phyloP scores from a whole-genome alignment of 2,797 vertebrate species.

The Alosa sapidissima region DNA sequence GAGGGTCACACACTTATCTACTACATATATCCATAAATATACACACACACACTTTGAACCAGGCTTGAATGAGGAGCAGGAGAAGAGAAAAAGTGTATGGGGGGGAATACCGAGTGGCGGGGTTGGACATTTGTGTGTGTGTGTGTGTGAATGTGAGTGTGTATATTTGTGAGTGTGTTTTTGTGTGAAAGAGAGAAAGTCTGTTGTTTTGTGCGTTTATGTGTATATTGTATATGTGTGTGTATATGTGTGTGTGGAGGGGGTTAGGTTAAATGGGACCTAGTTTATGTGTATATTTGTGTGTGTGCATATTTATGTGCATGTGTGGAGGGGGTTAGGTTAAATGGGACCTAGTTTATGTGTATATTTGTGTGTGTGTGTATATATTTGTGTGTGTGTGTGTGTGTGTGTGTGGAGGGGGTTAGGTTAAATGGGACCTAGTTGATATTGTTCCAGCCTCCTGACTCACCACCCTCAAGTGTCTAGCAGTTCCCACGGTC shows the following conservation, averaged over 20 bases:
- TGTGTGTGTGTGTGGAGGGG: slow-evolving; percentile 73
- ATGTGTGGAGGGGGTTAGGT: slow-evolving; percentile 45
- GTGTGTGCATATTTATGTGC: slow-evolving; percentile 51
- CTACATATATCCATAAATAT: too few species aligned
- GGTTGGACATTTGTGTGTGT: neutral
- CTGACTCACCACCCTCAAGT: slow-evolving; percentile 81
- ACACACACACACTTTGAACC: neutral
- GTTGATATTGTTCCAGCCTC: slow-evolving; percentile 77
- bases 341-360: slow-evolving; percentile 66
- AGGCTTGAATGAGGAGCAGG: too few species aligned
- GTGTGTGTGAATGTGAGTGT: too few species aligned
- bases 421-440: slow-evolving; percentile 79
- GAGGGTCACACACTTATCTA: neutral
- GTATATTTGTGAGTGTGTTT: neutral
- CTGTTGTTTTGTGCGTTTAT: too few species aligned
- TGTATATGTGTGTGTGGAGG: neutral
- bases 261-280: too few species aligned
- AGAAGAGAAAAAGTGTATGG: neutral
- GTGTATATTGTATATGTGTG: neutral
- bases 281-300: too few species aligned
- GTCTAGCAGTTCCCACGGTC: slow-evolving; percentile 82
- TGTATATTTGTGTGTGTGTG: slow-evolving; percentile 57
- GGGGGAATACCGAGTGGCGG: too few species aligned
- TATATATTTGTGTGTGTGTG: slow-evolving; percentile 61
- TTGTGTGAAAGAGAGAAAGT: too few species aligned